Conservation (phyloP, 2,113 vertebrate species). For the Pachypanchax playfairii region DNA sequence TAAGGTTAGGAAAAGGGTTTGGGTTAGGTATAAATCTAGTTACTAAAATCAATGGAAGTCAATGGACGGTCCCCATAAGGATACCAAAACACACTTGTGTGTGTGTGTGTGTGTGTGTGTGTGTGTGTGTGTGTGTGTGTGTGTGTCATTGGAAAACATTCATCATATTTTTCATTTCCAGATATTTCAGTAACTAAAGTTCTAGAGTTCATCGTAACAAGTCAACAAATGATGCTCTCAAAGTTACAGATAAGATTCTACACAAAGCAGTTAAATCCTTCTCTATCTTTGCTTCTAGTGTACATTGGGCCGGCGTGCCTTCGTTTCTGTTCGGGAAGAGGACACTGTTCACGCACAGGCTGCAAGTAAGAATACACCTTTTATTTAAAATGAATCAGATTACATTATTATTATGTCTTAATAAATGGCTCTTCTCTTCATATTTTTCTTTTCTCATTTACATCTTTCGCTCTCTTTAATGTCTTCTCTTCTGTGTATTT, state of each 20-base stretch:
- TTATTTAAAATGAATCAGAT: constrained; percentile 50
- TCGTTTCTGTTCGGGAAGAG: constrained; percentile 95
- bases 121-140: no score
- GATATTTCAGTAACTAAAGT: background rate
- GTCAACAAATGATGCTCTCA: background rate
- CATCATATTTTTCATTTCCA: constrained; percentile 3
- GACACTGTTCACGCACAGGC: constrained; percentile 93
- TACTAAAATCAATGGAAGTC: no score
- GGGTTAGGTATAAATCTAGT: no score
- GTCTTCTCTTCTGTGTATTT: background rate
- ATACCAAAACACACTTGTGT: no score
- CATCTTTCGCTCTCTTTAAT: constrained; percentile 9
- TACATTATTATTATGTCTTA: constrained; percentile 50
- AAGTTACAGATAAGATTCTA: background rate
- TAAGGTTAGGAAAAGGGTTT: no score
- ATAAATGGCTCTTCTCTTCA: no score
- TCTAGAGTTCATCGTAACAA: background rate
- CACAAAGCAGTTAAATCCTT: background rate
- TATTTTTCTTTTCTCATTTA: constrained; percentile 51
- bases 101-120: no score
- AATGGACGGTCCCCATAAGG: no score
- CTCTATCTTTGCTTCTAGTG: constrained; percentile 79
- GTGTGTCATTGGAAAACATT: constrained; percentile 12
- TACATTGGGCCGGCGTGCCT: constrained; percentile 96
- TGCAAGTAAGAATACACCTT: constrained; percentile 88